phyloP scores from a whole-genome alignment of 2,888 invertebrate species.

The Caenorhabditis becei region DNA sequence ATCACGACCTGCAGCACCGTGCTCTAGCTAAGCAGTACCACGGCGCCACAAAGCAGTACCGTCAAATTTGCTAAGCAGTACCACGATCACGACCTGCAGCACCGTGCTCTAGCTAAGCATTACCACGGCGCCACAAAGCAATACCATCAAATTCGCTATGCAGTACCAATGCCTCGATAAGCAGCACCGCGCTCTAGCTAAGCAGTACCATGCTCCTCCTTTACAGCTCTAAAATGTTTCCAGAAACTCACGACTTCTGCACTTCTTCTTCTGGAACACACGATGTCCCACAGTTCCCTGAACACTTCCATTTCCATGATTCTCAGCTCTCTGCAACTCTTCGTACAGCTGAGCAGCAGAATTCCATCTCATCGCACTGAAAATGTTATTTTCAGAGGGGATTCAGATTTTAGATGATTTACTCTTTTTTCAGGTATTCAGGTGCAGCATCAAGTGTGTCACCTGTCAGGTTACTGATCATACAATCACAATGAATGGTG shows the following conservation, averaged over 20 bases:
- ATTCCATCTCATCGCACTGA: slow-evolving; percentile 55
- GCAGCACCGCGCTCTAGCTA: too few relatives aligned
- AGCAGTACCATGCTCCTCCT: too few relatives aligned
- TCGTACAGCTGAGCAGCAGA: slow-evolving; percentile 58
- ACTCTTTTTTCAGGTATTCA: slow-evolving; percentile 56
- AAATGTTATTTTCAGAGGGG: slow-evolving; percentile 2
- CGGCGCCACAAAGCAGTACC: too few relatives aligned
- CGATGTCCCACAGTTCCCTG: background rate
- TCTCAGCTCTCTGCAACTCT: slow-evolving; percentile 21
- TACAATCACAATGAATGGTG: slow-evolving; percentile 34
- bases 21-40: too few relatives aligned
- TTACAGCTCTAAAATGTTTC: background rate
- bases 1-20: too few relatives aligned
- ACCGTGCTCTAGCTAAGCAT: too few relatives aligned
- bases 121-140: too few relatives aligned
- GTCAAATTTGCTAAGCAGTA: too few relatives aligned
- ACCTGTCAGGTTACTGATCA: slow-evolving; percentile 17
- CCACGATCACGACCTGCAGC: too few relatives aligned
- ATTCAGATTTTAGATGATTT: background rate
- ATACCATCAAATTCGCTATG: too few relatives aligned
- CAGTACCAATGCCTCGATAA: too few relatives aligned
- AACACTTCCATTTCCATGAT: background rate
- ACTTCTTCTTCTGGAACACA: slow-evolving; percentile 19
- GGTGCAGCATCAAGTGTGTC: slow-evolving; percentile 50
- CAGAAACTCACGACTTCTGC: slow-evolving; percentile 48